Base-by-base conservation (phyloP, 2,113 vertebrate genomes). In the Neodontobutis hainanensis region DNA sequence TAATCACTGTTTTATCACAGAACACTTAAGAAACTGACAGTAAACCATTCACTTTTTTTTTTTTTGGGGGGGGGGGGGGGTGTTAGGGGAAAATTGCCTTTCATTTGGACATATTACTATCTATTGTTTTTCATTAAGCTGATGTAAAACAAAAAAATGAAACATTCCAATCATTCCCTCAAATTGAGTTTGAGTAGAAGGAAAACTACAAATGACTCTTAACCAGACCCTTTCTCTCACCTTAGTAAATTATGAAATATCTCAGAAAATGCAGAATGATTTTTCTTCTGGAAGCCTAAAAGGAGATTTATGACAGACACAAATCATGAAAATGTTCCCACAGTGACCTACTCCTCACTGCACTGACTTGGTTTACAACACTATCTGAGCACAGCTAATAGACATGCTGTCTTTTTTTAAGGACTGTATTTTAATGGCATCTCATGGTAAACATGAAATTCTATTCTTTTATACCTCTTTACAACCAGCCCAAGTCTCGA, bases 231-330 rank as follows among this genome's bases (percentile, higher is more conserved):
- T 88, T 86, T 63, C 70, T 52, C 50, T 82, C 68, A 78, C 79
- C 87, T 88, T 80, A 68, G 70, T 80, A 77, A 84, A 83, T 83
- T 73, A 63, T 78, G 85, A 83, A 62, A 75, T 71, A 81, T 78
- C 52, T 78, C 58, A 81, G 78, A 83, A 82, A 78, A 61, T 68
- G 69, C 58, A 62, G 57, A 71, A 62, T 75, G 68, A 42, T 46
- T 61, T 69, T 70, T 58, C 38, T 75, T 59, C 63, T 11, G 0
- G 38, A 62, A 56, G 40, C 58, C 66, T 71, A 76, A 73, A 83
- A 86, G 48, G 53, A 78, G 63, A 85, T 77, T 83, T 77, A 78
- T 78, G 34, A 51, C 46, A 55, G 44, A 66, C 42, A 49, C 62
- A 50, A 44, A 51, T 47, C 43, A 38, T 58, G 64, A 66, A 68